Evolutionary conservation across 1,140 invertebrate species (phyloP), one percentile per base, ranked within the genome.

Genomic region (Drosophila sproati): DNA sequence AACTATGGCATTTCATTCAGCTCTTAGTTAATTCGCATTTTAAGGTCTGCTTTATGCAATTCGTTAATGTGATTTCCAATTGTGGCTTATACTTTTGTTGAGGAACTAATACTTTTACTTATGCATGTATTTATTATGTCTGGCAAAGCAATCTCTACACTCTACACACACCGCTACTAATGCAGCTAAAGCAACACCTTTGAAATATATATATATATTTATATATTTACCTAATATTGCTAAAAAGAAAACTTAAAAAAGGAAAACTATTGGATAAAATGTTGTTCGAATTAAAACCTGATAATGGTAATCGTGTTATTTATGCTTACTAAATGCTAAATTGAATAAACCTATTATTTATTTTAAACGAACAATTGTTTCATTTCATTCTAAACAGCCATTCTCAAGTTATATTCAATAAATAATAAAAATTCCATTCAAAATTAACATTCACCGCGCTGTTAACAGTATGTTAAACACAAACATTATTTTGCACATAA

Each of bases 241-340:
- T 86, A 73, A 80, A 61, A 66, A 77, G 8, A 12, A 62, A 4
- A 41, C 3, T 20, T 28, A 47, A 47, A 54, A 5, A 64, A 52
- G 34, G 34, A 62, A 62, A 51, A 43, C 57, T 67, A 70, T 71
- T 61, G 48, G 59, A 82, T 77, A 78, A 85, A 51, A 63, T 80
- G 77, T 77, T 83, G 76, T 79, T 77, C 52, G 69, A 77, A 64
- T n/a, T 64, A 31, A 63, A 78, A 68, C 52, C 69, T 52, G 8
- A 5, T 8, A 56, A 61, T 41, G 64, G 74, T 64, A 73, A 85
- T 73, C 70, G 51, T 86, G 73, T 73, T 81, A 80, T 78, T 52
- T 74, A 86, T 82, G 82, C 82, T 87, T 87, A 87, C 68, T 78
- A 77, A 74, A 78, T 78, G 80, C 82, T 78, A 73, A 77, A 87